Evolutionary conservation across 2,113 vertebrate genomes (phyloP).

Genomic region (Mellivora capensis): DNA sequence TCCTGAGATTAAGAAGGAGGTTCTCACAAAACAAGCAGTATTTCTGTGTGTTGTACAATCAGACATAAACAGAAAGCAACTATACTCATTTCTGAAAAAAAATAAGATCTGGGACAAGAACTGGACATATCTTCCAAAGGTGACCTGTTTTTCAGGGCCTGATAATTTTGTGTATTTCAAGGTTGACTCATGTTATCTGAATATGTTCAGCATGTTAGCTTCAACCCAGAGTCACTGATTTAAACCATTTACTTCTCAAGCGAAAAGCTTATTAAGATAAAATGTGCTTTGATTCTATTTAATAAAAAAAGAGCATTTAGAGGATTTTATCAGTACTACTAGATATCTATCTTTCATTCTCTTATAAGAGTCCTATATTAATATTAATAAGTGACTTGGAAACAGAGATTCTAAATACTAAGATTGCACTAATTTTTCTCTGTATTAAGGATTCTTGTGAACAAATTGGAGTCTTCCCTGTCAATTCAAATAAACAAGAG

Average conservation of each 20-base stretch:
- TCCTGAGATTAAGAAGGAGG: not conserved
- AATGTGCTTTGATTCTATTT: conserved; percentile 29
- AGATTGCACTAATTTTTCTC: not conserved
- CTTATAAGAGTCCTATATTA: not conserved
- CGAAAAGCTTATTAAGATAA: conserved; percentile 26
- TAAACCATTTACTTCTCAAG: conserved; percentile 35
- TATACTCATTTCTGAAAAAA: not conserved
- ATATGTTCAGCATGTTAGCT: not conserved
- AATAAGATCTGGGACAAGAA: not conserved
- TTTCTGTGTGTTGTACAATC: not conserved
- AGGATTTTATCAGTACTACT: not conserved
- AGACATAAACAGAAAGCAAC: not conserved
- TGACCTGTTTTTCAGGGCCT: not conserved
- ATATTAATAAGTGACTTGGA: not conserved
- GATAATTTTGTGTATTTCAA: not conserved
- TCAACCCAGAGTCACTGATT: not conserved
- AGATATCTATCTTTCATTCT: not conserved
- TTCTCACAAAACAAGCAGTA: not conserved
- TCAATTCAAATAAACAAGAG: not conserved
- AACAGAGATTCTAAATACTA: not conserved
- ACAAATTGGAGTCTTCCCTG: not conserved
- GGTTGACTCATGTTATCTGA: not conserved
- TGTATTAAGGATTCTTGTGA: not conserved
- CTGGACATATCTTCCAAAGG: not conserved
- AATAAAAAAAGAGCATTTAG: not conserved